A percentile compares a stretch with the other conserved stretches of the same genome.
These are phyloP conservation scores for Whitmania pigra DNA, from an alignment of 1,140 invertebrate genomes.

Conservation along the genomic window DNA sequence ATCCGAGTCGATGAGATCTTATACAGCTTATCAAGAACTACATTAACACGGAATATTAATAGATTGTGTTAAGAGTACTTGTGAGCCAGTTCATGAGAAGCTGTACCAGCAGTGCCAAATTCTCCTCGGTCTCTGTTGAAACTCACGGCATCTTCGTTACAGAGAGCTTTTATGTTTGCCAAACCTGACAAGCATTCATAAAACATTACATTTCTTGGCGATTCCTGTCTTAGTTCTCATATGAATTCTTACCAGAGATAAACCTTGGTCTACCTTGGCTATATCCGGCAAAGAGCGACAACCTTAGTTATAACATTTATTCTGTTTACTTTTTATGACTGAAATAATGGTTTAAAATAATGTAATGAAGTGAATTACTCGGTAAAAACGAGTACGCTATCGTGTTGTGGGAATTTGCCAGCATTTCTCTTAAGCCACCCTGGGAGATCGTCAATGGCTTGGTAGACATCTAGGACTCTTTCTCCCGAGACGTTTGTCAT, in stretches of 20 bases:
- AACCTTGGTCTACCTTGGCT: too few species aligned
- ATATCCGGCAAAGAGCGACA: too few species aligned
- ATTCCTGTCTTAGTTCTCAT: too few species aligned
- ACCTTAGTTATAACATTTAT: too few species aligned
- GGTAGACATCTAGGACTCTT: not conserved
- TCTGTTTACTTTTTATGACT: too few species aligned
- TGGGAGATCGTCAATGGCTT: constrained; percentile 3
- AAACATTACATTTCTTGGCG: too few species aligned
- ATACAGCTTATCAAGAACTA: not conserved
- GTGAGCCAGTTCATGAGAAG: constrained; percentile 18
- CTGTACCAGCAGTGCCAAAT: not conserved
- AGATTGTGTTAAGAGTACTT: not conserved
- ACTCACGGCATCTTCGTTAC: not conserved
- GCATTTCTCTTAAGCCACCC: not conserved
- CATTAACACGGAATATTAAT: not conserved
- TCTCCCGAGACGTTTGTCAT: not conserved
- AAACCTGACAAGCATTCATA: constrained; percentile 1
- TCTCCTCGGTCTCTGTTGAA: constrained; percentile 15
- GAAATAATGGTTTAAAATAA: too few species aligned
- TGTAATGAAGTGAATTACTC: not conserved
- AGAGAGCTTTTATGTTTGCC: constrained; percentile 18
- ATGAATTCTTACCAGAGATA: too few species aligned
- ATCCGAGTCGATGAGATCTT: not conserved
- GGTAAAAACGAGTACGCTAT: not conserved
- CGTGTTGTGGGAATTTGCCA: not conserved